Percentiles rank a stretch among this genome's conserved stretches.
These are phyloP conservation scores for Rhizoglyphus robini DNA, from an alignment of 1,140 invertebrate species.

Conservation along the genomic window DNA sequence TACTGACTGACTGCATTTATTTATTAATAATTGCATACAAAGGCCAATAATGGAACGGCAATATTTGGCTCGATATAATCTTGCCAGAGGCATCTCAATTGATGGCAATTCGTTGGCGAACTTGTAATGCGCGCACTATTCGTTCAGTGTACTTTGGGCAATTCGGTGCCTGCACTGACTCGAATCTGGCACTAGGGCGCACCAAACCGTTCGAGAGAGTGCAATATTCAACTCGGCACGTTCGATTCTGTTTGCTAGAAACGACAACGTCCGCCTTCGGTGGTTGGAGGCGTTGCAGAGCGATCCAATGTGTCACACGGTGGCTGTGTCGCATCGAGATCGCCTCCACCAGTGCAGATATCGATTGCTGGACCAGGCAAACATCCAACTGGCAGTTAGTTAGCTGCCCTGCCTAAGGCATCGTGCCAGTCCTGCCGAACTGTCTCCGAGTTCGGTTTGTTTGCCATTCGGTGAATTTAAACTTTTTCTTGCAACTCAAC, in stretches of 20 bases:
- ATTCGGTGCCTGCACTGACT: too few species aligned
- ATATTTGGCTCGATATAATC: constrained; percentile 14
- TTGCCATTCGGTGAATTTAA: too few species aligned
- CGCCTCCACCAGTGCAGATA: background rate
- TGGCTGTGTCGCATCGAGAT: background rate
- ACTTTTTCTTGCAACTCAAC: too few species aligned
- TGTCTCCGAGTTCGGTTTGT: too few species aligned
- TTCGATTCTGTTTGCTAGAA: background rate
- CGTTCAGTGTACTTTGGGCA: too few species aligned
- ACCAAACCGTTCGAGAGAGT: too few species aligned
- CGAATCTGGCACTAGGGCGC: too few species aligned
- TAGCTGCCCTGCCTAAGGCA: too few species aligned
- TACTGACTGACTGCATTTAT: background rate
- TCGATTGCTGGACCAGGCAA: background rate
- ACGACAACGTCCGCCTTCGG: background rate
- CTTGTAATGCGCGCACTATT: too few species aligned
- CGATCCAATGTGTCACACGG: background rate
- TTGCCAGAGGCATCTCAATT: background rate
- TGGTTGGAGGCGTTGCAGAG: background rate
- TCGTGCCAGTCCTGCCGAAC: too few species aligned
- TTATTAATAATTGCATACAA: constrained; percentile 12
- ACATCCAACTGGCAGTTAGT: background rate
- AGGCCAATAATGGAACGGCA: constrained; percentile 9
- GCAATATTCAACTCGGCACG: too few species aligned
- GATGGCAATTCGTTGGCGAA: too few species aligned